A percentile compares a stretch with the other conserved stretches of the same genome.
phyloP scores from a whole-genome alignment of 2,797 vertebrate genomes.

The Megaceryle alcyon region DNA sequence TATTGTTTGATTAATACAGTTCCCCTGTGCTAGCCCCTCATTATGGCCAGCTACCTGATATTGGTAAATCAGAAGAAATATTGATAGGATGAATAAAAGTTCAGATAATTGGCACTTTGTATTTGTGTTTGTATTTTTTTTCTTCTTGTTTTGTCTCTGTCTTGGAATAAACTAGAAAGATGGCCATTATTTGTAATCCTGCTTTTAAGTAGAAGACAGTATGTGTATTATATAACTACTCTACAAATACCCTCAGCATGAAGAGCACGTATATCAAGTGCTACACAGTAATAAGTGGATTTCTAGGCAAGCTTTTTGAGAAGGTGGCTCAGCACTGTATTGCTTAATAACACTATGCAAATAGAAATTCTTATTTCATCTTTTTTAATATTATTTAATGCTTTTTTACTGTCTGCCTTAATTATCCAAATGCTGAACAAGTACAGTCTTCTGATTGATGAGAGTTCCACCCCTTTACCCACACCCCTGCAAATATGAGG shows the following conservation, averaged over 20 bases:
- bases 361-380: conserved; percentile 55
- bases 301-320: conserved; percentile 30
- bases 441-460: conserved; percentile 67
- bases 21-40: conserved; percentile 51
- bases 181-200: background rate
- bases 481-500: conserved; percentile 61
- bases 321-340: conserved; percentile 28
- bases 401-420: conserved; percentile 68
- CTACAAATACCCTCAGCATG: background rate
- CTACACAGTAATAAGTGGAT: conserved; percentile 19
- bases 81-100: background rate
- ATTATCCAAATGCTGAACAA: conserved; percentile 66
- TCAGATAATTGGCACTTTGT: background rate
- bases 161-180: background rate
- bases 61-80: background rate
- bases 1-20: conserved; percentile 68
- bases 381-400: conserved; percentile 43
- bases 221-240: conserved; percentile 7
- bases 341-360: conserved; percentile 53
- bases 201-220: background rate
- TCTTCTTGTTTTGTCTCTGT: background rate
- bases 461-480: conserved; percentile 63
- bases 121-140: background rate
- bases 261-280: background rate
- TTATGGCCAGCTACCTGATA: background rate